phyloP scores from a whole-genome alignment of 2,113 vertebrate genomes.

The Terrapene triunguis region DNA sequence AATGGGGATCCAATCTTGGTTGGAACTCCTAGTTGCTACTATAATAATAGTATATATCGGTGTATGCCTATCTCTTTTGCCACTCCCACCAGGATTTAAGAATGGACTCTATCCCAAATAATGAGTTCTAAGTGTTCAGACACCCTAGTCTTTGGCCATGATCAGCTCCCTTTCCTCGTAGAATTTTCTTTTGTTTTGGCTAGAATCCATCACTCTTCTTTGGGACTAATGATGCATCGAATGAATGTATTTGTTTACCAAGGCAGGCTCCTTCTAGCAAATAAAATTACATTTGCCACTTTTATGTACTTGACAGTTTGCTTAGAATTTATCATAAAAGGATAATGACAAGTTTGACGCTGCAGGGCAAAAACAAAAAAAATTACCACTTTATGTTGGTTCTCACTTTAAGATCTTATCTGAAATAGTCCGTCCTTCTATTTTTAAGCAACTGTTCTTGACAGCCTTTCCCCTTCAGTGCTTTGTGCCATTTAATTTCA shows the following conservation, averaged over 20 bases:
- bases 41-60: not conserved
- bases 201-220: constrained; percentile 31
- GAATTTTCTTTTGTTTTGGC: constrained; percentile 29
- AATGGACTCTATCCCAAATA: not conserved
- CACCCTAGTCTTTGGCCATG: constrained; percentile 3
- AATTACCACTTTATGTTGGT: constrained; percentile 62
- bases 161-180: constrained; percentile 9
- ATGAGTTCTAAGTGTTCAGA: not conserved
- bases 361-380: constrained; percentile 49
- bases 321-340: constrained; percentile 64
- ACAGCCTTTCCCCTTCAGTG: constrained; percentile 48
- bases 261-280: constrained; percentile 24
- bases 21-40: not conserved
- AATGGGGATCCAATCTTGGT: not conserved
- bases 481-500: constrained; percentile 60
- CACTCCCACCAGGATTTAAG: not conserved
- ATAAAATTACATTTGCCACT: constrained; percentile 55
- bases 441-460: constrained; percentile 62
- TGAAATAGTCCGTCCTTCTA: constrained; percentile 61
- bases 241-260: constrained; percentile 59
- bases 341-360: constrained; percentile 61
- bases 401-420: constrained; percentile 59
- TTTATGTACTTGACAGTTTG: constrained; percentile 48
- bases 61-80: not conserved
- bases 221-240: constrained; percentile 32